Percentiles rank a stretch among this genome's conserved stretches.
Evolutionary conservation across 2,113 vertebrate genomes (phyloP).

Genomic region (Podarcis cretensis): DNA sequence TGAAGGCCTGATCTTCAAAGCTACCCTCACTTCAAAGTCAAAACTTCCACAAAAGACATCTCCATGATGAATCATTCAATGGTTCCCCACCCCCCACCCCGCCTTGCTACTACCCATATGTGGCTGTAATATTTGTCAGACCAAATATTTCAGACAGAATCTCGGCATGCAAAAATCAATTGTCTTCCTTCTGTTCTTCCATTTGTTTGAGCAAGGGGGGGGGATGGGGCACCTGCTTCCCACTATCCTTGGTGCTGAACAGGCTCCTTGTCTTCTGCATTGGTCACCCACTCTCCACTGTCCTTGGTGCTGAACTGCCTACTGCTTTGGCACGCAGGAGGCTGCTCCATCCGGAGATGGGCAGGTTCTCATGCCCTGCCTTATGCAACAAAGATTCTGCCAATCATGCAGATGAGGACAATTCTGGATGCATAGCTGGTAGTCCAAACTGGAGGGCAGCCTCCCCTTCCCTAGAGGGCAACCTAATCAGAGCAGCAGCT

Average conservation of each 20-base stretch:
- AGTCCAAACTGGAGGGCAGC: neutral
- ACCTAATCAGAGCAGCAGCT: slow-evolving; percentile 26
- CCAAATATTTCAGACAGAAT: neutral
- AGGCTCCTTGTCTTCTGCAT: neutral
- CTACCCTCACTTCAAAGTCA: neutral
- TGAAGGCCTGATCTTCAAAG: neutral
- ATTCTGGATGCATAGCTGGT: neutral
- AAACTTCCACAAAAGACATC: neutral
- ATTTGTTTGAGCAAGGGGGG: too few relatives aligned
- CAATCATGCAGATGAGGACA: neutral
- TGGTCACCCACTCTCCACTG: neutral
- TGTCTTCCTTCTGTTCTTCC: neutral
- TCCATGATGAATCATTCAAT: neutral
- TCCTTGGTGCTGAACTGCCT: slow-evolving; percentile 4
- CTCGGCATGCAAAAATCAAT: neutral
- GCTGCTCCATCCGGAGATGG: too few relatives aligned
- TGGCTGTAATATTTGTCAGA: neutral
- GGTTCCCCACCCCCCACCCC: neutral
- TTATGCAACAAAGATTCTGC: neutral
- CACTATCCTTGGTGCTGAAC: slow-evolving; percentile 3
- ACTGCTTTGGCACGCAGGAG: neutral
- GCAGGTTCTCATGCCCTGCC: too few relatives aligned
- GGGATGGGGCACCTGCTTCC: neutral
- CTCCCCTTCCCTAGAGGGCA: neutral
- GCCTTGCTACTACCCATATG: neutral